A percentile compares a stretch with the other conserved stretches of the same genome.
These are phyloP conservation scores for Tragelaphus eurycerus DNA, from an alignment of 2,797 vertebrate species.

Conservation along the genomic window DNA sequence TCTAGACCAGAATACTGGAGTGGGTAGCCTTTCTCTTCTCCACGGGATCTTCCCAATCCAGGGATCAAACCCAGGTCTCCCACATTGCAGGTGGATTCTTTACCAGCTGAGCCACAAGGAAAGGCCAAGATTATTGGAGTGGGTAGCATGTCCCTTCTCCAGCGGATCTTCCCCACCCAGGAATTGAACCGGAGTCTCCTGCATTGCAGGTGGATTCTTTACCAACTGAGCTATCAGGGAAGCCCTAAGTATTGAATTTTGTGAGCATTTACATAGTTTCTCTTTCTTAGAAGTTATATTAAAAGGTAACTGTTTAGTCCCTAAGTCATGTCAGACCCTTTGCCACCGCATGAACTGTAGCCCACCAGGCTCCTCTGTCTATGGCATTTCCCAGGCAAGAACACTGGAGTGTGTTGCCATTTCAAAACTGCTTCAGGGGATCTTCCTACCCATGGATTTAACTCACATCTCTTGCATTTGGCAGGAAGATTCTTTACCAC, in stretches of 20 bases:
- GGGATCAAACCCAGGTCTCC: neutral
- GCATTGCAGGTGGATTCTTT: neutral
- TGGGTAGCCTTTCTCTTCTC: neutral
- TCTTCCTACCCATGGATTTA: neutral
- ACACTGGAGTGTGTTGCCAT: neutral
- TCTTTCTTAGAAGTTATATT: neutral
- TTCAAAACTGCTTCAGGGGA: neutral
- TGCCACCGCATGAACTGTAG: neutral
- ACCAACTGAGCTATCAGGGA: neutral
- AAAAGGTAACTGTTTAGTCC: neutral
- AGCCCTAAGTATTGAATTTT: neutral
- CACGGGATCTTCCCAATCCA: neutral
- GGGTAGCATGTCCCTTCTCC: neutral
- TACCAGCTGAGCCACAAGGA: neutral
- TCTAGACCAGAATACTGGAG: neutral
- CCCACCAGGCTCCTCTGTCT: neutral
- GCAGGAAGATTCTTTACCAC: neutral
- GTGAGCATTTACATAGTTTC: neutral
- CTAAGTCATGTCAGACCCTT: neutral
- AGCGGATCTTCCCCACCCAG: neutral
- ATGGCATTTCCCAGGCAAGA: neutral
- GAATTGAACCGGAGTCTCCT: neutral
- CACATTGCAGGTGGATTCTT: neutral
- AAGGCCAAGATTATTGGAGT: neutral
- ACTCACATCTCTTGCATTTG: neutral